phyloP scores from a whole-genome alignment of 2,888 invertebrate genomes.

The Mimas tiliae region DNA sequence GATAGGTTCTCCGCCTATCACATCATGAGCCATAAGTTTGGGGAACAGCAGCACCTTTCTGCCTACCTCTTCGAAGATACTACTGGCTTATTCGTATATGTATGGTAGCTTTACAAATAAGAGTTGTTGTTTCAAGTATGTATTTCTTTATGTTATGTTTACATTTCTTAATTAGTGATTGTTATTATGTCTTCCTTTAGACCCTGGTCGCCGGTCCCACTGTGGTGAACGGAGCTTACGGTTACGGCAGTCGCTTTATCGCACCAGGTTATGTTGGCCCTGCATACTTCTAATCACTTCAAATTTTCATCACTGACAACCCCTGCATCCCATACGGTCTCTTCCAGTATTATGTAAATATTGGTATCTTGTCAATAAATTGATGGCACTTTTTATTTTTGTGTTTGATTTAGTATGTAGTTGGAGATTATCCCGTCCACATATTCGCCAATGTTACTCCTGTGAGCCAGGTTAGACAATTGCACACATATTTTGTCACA shows the following conservation, averaged over 20 bases:
- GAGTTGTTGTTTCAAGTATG: too few relatives aligned
- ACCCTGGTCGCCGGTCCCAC: slow-evolving; percentile 76
- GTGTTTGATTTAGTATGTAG: neutral
- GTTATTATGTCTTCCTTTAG: slow-evolving; percentile 46
- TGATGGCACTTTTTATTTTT: slow-evolving; percentile 9
- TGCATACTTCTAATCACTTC: slow-evolving; percentile 42
- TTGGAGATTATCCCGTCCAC: neutral
- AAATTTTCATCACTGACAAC: slow-evolving; percentile 1
- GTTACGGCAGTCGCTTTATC: slow-evolving; percentile 43
- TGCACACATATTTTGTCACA: too few relatives aligned
- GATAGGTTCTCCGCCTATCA: too few relatives aligned
- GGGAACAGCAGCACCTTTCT: too few relatives aligned
- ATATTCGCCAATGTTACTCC: too few relatives aligned
- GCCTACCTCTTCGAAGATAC: too few relatives aligned
- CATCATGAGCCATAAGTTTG: too few relatives aligned
- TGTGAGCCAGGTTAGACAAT: too few relatives aligned
- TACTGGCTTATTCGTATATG: too few relatives aligned
- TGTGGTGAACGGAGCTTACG: slow-evolving; percentile 57
- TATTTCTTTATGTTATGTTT: too few relatives aligned
- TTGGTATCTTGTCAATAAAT: slow-evolving; percentile 19
- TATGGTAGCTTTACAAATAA: too few relatives aligned
- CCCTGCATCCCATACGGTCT: neutral
- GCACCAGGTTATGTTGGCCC: slow-evolving; percentile 63
- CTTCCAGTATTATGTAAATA: slow-evolving; percentile 15
- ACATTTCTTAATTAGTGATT: too few relatives aligned